Evolutionary conservation across 1,140 invertebrate genomes (phyloP), one percentile per base, ranked within the genome.

Genomic region (Piezodorus guildinii): DNA sequence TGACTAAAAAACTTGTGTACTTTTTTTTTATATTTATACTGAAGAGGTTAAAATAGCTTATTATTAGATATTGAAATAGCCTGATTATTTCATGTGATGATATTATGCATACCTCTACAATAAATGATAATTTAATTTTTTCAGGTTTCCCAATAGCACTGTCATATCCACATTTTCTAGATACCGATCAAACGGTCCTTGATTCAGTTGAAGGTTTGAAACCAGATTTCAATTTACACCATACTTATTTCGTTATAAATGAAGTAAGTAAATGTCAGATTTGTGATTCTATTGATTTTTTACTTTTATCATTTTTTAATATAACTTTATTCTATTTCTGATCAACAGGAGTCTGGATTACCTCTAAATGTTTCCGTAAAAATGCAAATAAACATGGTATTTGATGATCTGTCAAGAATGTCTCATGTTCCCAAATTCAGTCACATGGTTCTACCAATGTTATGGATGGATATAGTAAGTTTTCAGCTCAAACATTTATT

Each of bases 131-230:
- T 21, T 21, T 19, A 59, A n/a, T 56, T 65, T 46, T 72, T 70
- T 6, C 72, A 80, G 80, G 87, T 4, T 90, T 90, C 71, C 89
- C 89, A 0, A 90, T 92, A 45, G 85, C 87, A 0, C 72, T 92
- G 0, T 91, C 91, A n/a, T 89, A 87, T 71, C 91, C 91, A 3
- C 92, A 96, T 73, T 95, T 94, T 73, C 85, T 86, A 70, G 78
- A 87, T 64, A 81, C 83, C 3, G 86, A 90, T 68, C 78, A 83
- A 3, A 72, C 76, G 0, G 76, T 92, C 9, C 71, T 82, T 45
- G 76, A 84, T 46, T 80, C 81, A 44, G 78, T 94, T 0, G 80
- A 83, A 23, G 91, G 91, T 17, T 72, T 90, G 12, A 69, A 76
- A 4, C 90, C 92, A 0, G 75, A 81, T 62, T 72, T 77, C 59